phyloP scores from a whole-genome alignment of 1,140 invertebrate genomes.

The Aphelinus atriplicis region DNA sequence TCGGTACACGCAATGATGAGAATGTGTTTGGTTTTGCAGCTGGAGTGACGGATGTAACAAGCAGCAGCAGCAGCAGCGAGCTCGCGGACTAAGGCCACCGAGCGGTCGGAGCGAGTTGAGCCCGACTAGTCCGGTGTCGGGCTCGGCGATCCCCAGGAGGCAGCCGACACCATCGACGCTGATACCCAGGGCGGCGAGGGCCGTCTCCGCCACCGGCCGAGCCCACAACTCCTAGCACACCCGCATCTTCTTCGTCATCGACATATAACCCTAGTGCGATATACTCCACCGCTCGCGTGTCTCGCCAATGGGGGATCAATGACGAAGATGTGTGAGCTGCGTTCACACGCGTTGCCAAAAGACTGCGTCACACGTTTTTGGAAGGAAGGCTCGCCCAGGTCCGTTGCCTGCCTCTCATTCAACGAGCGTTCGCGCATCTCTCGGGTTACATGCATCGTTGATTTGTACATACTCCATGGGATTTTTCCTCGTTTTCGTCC shows the following conservation, averaged over 20 bases:
- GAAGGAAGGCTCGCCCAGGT: too few relatives aligned
- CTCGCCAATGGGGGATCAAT: too few relatives aligned
- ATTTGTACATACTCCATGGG: background rate
- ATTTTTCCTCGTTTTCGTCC: conserved; percentile 12
- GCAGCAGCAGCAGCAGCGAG: conserved; percentile 30
- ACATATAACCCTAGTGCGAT: background rate
- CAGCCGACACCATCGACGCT: conserved; percentile 47
- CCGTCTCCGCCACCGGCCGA: conserved; percentile 49
- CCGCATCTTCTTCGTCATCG: conserved; percentile 14
- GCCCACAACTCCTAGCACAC: conserved; percentile 45
- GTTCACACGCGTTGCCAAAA: too few relatives aligned
- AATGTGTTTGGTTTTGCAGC: conserved; percentile 5
- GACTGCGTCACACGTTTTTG: too few relatives aligned
- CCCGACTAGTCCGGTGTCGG: conserved; percentile 39
- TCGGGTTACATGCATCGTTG: too few relatives aligned
- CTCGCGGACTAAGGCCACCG: conserved; percentile 17
- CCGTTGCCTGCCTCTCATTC: too few relatives aligned
- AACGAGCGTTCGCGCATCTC: too few relatives aligned
- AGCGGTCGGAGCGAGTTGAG: conserved; percentile 15
- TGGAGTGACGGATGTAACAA: conserved; percentile 58
- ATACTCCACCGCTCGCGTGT: too few relatives aligned
- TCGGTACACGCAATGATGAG: too few relatives aligned
- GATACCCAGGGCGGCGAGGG: conserved; percentile 50
- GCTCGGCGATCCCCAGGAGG: conserved; percentile 55
- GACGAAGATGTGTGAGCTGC: too few relatives aligned